Conservation (phyloP, 2,888 invertebrate species). For the Eupeodes luniger region DNA sequence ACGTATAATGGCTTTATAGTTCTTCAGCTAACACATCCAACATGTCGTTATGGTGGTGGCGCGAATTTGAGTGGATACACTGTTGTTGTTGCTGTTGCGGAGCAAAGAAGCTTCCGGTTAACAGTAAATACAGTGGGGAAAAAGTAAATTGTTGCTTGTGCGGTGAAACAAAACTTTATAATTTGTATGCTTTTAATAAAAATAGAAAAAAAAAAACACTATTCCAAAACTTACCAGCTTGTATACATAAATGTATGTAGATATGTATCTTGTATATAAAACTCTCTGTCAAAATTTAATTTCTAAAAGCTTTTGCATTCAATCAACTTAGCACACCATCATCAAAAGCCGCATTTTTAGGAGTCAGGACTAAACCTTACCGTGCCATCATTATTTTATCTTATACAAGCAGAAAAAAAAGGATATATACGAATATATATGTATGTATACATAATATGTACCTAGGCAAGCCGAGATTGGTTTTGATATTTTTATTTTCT, state of each 20-base stretch:
- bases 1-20: background rate
- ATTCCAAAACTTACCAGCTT: background rate
- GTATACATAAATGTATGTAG: too few relatives aligned
- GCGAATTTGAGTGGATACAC: constrained; percentile 8
- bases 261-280: background rate
- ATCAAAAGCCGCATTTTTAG: background rate
- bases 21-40: constrained; percentile 16
- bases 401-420: background rate
- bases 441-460: too few relatives aligned
- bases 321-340: constrained; percentile 13
- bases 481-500: constrained; percentile 34
- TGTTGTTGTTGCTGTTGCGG: constrained; percentile 4
- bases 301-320: constrained; percentile 15
- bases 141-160: constrained; percentile 42
- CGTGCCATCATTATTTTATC: constrained; percentile 14
- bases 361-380: background rate
- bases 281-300: background rate
- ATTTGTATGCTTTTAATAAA: constrained; percentile 15
- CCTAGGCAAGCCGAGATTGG: constrained; percentile 3
- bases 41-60: background rate
- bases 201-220: background rate
- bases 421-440: too few relatives aligned
- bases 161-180: constrained; percentile 20
- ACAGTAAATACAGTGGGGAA: constrained; percentile 8
- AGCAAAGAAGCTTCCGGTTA: constrained; percentile 52